These are phyloP conservation scores for Agrenia bidenticulata DNA, from an alignment of 2,888 invertebrate genomes.

Conservation along the genomic window DNA sequence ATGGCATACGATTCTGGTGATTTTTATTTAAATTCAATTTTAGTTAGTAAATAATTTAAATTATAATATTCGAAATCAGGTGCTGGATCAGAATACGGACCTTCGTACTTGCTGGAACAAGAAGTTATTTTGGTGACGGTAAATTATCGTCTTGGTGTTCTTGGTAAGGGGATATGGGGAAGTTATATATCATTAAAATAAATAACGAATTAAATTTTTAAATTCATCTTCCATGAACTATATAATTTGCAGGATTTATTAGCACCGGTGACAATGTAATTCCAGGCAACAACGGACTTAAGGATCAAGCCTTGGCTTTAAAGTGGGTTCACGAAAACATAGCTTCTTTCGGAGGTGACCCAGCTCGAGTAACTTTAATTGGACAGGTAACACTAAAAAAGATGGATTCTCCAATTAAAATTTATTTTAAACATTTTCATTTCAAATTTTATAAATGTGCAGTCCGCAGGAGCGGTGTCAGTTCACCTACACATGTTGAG, in stretches of 20 bases:
- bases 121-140: slow-evolving; percentile 24
- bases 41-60: neutral
- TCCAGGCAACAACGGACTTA: slow-evolving; percentile 38
- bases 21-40: too few species aligned
- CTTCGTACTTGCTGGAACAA: slow-evolving; percentile 18
- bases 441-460: neutral
- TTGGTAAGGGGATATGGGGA: slow-evolving; percentile 16
- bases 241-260: slow-evolving; percentile 33
- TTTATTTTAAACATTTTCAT: too few species aligned
- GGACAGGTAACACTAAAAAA: slow-evolving; percentile 12
- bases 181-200: neutral
- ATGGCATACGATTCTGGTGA: too few species aligned
- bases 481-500: slow-evolving; percentile 38
- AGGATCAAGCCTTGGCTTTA: slow-evolving; percentile 26
- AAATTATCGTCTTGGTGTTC: slow-evolving; percentile 25
- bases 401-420: too few species aligned
- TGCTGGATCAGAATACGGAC: slow-evolving; percentile 15
- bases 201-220: neutral
- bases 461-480: slow-evolving; percentile 27
- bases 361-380: slow-evolving; percentile 17
- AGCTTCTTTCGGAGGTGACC: slow-evolving; percentile 18
- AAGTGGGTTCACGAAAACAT: slow-evolving; percentile 29
- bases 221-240: neutral
- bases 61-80: slow-evolving; percentile 5
- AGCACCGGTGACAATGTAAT: slow-evolving; percentile 28